Conservation (phyloP, 1,140 invertebrate genomes). For the Alviniconcha marisindica region DNA sequence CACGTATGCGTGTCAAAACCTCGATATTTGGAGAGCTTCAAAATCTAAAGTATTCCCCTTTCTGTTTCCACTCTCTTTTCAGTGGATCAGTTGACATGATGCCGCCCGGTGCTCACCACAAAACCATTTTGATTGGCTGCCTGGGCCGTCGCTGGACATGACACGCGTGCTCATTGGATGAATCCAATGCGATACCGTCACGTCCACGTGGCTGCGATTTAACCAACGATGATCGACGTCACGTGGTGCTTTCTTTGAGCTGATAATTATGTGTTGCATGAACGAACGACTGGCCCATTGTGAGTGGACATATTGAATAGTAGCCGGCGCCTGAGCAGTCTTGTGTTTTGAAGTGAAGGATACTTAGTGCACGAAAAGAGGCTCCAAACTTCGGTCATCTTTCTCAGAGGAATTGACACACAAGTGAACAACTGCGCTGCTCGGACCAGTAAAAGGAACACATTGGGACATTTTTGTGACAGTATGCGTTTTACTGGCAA, state of each 20-base stretch:
- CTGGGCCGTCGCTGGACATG: not conserved
- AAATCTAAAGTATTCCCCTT: not conserved
- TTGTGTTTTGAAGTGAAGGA: no score
- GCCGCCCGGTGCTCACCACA: constrained; percentile 42
- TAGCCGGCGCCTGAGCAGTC: no score
- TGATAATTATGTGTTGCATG: not conserved
- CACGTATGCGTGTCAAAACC: not conserved
- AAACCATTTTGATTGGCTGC: constrained; percentile 8
- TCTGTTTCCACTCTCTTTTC: constrained; percentile 51
- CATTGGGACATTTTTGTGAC: no score
- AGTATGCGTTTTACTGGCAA: no score
- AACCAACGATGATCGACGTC: not conserved
- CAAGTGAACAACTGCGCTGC: no score
- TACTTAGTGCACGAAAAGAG: no score
- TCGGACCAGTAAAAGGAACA: no score
- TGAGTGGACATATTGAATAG: no score
- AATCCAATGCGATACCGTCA: not conserved
- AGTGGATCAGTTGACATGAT: constrained; percentile 57
- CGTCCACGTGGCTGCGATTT: not conserved
- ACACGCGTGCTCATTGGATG: constrained; percentile 2
- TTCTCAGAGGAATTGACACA: no score
- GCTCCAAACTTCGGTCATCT: no score
- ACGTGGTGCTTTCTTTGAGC: not conserved
- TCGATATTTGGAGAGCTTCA: not conserved
- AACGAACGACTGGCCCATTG: no score